Base-by-base conservation (phyloP, 37 sponge, comb jelly and placozoan genomes). In the Aphrocallistes beatrix region DNA sequence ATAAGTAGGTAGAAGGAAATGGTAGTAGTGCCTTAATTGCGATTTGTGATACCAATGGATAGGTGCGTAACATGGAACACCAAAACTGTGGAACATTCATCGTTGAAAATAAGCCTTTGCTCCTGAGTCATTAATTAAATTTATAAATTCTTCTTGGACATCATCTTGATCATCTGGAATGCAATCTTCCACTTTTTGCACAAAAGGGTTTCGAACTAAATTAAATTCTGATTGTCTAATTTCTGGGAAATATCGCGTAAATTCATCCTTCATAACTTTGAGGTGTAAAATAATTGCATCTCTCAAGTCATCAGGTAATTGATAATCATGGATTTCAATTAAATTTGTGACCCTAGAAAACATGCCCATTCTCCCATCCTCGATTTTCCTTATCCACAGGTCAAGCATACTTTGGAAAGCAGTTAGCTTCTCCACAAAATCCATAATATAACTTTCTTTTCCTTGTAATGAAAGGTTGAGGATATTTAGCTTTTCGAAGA, bases 281-380 rank as follows among this genome's bases (percentile, higher is more conserved):
- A 60, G 75, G 25, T 60, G 75, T 60, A 60, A 60, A 60, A 60
- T 60, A 60, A 60, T 60, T 60, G 75, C 32, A 60, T 60, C 34
- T 32, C 75, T 60, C 75, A 60, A 60, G 28, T 60, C 75, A 60
- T 21, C 75, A 60, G 75, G 75, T 60, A 60, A 60, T 60, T 28
- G 75, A 60, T 60, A 60, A 60, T 60, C 75, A 60, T 60, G 75
- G 75, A 60, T 60, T 60, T 60, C 75, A 60, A 60, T 60, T 60
- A 21, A 60, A 42, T 28, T 60, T 60, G 75, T 60, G 75, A 60
- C 75, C 75, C 75, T 60, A 60, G 75, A 60, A 60, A 60, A 60
- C 75, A 60, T 60, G 75, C 25, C 25, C 75, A 60, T 21, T 60
- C 75, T 60, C 75, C 25, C 75, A 60, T 60, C 34, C 34, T 60